Conservation (phyloP, 2,888 invertebrate species). For the Brachypalpus laphriformis region DNA sequence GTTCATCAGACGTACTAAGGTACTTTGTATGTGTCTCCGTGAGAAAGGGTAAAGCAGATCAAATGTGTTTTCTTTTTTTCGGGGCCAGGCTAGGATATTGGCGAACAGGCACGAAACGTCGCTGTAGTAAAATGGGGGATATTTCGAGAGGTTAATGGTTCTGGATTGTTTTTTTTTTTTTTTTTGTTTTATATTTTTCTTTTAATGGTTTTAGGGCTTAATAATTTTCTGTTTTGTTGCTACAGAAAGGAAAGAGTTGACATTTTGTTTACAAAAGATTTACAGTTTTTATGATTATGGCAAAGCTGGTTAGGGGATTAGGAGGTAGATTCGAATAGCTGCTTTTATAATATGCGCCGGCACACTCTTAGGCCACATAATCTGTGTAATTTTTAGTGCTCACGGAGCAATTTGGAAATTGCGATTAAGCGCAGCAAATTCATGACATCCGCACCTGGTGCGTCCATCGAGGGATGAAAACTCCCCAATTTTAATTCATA, state of each 20-base stretch:
- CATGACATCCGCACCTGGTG: no score
- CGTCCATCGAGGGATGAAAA: no score
- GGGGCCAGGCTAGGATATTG: slow-evolving; percentile 13
- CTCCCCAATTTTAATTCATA: no score
- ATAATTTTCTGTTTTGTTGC: slow-evolving; percentile 18
- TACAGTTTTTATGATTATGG: slow-evolving; percentile 17
- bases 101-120: slow-evolving; percentile 62
- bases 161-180: slow-evolving; percentile 8
- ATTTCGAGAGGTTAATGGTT: slow-evolving; percentile 60
- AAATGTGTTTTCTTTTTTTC: neutral
- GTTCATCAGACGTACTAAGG: slow-evolving; percentile 38
- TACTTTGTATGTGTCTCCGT: neutral
- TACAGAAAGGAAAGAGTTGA: slow-evolving; percentile 25
- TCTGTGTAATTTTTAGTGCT: no score
- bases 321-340: no score
- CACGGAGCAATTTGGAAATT: no score
- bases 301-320: neutral
- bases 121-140: slow-evolving; percentile 50
- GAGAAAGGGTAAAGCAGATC: slow-evolving; percentile 53
- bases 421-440: no score
- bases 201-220: slow-evolving; percentile 54
- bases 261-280: slow-evolving; percentile 51
- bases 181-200: neutral
- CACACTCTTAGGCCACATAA: no score
- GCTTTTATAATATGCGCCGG: no score